Base-by-base conservation (phyloP, 2,797 vertebrate species). In the Sebastes itinus region DNA sequence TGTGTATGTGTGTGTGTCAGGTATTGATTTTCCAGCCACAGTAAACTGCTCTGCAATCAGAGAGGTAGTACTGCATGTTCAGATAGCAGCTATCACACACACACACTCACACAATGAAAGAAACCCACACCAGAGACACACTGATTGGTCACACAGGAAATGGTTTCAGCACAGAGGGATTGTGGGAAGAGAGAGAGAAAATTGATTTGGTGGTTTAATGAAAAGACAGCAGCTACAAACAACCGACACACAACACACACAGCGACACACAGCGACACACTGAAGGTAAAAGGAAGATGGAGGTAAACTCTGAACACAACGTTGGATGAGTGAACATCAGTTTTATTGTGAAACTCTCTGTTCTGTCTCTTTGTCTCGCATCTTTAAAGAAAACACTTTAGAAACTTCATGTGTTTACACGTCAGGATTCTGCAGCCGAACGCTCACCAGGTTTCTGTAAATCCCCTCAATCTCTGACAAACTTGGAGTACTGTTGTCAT, bases 141-240 rank as follows among this genome's bases (percentile, higher is more conserved):
- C 85, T 89, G 88, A 93, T 93, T 92, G 87, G 88, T 89, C 88
- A 82, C 87, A 90, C 46, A 90, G 85, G 88, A 94, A 92, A 89
- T 74, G 74, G 83, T 81, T 89, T 84, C 77, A 83, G 87, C 83
- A 72, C 87, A 72, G 82, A 89, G 83, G 90, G 67, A 90, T 91
- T 91, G 90, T 89, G 83, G 89, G 81, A 77, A 90, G 84, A 91
- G 86, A 87, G 69, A 85, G 73, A 90, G 88, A 88, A 89, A 90
- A 93, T 91, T 90, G 91, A 92, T 92, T 90, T 80, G 30, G 81
- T 77, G 78, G 73, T 91, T 87, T 92, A 91, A 91, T 92, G 87
- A 92, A 91, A 87, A 83, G 75, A 91, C 77, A 20, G 67, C 33
- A 58, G 74, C 78, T 72, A 82, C 77, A 79, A 77, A 84, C 78